Percentiles rank a stretch among this genome's conserved stretches.
phyloP scores from a whole-genome alignment of 2,888 invertebrate genomes.

The Tinea semifulvella region DNA sequence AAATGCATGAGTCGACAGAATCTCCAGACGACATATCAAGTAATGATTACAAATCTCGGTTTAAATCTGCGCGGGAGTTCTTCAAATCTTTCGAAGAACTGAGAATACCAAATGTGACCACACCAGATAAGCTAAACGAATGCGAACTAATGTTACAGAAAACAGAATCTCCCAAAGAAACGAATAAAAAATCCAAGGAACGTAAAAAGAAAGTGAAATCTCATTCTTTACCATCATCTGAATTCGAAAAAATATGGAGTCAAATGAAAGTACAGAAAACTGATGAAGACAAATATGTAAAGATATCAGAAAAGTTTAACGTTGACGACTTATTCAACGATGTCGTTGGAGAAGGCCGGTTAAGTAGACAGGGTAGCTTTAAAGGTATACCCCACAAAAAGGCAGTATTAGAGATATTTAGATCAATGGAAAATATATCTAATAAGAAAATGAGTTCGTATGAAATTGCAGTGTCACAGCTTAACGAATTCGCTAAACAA shows the following conservation, averaged over 20 bases:
- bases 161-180: conserved; percentile 44
- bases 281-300: conserved; percentile 34
- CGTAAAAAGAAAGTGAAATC: conserved; percentile 34
- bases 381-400: conserved; percentile 63
- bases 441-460: conserved; percentile 45
- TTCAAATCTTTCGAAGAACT: conserved; percentile 59
- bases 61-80: conserved; percentile 54
- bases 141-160: conserved; percentile 42
- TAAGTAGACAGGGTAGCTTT: conserved; percentile 57
- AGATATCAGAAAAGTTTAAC: conserved; percentile 61
- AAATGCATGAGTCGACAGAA: conserved; percentile 21
- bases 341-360: conserved; percentile 48
- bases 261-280: conserved; percentile 37
- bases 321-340: conserved; percentile 60
- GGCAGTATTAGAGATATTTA: conserved; percentile 60
- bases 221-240: conserved; percentile 52
- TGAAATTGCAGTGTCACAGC: conserved; percentile 43
- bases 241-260: conserved; percentile 49
- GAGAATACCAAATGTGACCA: conserved; percentile 31
- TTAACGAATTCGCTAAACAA: conserved; percentile 43
- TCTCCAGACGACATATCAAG: conserved; percentile 29
- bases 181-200: conserved; percentile 34
- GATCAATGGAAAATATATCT: conserved; percentile 57
- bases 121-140: conserved; percentile 43
- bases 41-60: conserved; percentile 53